These are phyloP conservation scores for Brachyptera putata DNA, from an alignment of 2,888 invertebrate species.

Conservation along the genomic window DNA sequence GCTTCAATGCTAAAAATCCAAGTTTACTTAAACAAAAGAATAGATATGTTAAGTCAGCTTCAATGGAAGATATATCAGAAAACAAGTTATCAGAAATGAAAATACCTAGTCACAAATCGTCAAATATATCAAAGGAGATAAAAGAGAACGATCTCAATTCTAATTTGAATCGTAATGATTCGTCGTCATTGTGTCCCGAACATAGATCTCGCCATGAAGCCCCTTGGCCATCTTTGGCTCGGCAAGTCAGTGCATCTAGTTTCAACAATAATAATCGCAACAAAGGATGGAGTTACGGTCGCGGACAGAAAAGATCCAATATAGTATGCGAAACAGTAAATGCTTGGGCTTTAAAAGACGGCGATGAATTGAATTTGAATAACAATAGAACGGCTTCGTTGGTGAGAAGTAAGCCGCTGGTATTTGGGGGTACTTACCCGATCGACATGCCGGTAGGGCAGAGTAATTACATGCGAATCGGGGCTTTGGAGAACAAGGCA, in stretches of 20 bases:
- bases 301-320: slow-evolving; percentile 21
- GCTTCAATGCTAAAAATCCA: too few species aligned
- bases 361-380: slow-evolving; percentile 35
- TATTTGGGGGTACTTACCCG: slow-evolving; percentile 83
- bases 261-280: background rate
- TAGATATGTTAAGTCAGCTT: too few species aligned
- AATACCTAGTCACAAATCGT: too few species aligned
- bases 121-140: too few species aligned
- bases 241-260: background rate
- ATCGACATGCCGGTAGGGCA: slow-evolving; percentile 63
- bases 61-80: too few species aligned
- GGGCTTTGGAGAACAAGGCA: background rate
- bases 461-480: slow-evolving; percentile 3
- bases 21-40: too few species aligned
- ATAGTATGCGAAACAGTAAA: slow-evolving; percentile 60
- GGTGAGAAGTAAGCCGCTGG: slow-evolving; percentile 55
- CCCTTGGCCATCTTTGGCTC: too few species aligned
- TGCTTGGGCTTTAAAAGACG: slow-evolving; percentile 50
- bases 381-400: slow-evolving; percentile 23
- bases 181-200: too few species aligned
- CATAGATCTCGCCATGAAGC: too few species aligned
- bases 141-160: too few species aligned
- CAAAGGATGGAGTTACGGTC: slow-evolving; percentile 24
- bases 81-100: too few species aligned
- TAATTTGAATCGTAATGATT: too few species aligned